phyloP scores from a whole-genome alignment of 2,888 invertebrate species.

The Synanthedon formicaeformis region DNA sequence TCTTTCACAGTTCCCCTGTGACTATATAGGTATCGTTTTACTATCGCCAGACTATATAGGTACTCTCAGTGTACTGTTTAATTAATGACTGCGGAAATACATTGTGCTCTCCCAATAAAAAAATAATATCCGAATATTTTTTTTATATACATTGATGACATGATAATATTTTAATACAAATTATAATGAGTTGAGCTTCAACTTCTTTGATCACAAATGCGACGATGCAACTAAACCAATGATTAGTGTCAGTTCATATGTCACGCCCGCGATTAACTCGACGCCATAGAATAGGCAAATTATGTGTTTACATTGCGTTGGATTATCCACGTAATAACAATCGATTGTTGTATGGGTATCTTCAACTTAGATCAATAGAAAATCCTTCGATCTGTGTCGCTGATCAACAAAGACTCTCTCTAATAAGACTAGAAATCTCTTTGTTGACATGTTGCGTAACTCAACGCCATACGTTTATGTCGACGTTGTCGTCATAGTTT shows the following conservation, averaged over 20 bases:
- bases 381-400: not conserved
- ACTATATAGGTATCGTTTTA: too few relatives aligned
- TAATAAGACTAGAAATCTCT: conserved; percentile 8
- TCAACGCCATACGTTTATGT: conserved; percentile 34
- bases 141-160: too few relatives aligned
- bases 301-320: conserved; percentile 15
- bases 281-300: conserved; percentile 11
- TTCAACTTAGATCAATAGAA: not conserved
- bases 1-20: too few relatives aligned
- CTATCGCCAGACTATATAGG: too few relatives aligned
- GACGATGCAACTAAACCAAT: conserved; percentile 22
- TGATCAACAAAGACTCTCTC: not conserved
- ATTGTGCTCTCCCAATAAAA: too few relatives aligned
- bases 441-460: conserved; percentile 53
- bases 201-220: conserved; percentile 12
- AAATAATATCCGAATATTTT: too few relatives aligned
- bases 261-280: conserved; percentile 19
- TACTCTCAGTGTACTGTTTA: too few relatives aligned
- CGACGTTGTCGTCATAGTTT: conserved; percentile 14
- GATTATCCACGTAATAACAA: conserved; percentile 24
- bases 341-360: conserved; percentile 22
- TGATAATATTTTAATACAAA: too few relatives aligned
- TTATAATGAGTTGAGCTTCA: too few relatives aligned
- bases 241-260: conserved; percentile 38
- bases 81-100: too few relatives aligned